Base-by-base conservation (phyloP, 2,797 vertebrate species). In the Scleropages formosus region DNA sequence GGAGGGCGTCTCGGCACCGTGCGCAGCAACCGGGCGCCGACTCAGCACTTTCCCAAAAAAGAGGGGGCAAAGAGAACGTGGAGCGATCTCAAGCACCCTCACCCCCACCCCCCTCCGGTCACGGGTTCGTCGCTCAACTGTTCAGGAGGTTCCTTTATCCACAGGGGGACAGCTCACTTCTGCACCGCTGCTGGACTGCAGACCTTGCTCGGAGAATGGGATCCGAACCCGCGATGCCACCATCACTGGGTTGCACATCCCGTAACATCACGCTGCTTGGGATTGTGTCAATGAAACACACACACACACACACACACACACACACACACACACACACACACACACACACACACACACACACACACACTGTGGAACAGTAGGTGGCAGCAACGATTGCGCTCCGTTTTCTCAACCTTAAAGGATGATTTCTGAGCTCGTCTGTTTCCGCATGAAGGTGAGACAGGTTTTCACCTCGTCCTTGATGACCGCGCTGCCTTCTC, bases 1-100 rank as follows among this genome's bases (percentile, higher is more conserved):
- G 24, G 74, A 68, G 44, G 61, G 71, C 66, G 73, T 59, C 75
- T 24, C 60, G 31, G 24, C 46, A n/a, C n/a, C n/a, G 22, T 24
- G 22, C 13, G 24, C 8, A 16, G 63, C 24, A 31, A 65, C 63
- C 47, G 18, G 68, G 47, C 6, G 62, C 47, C 62, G 46, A 74
- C 46, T 74, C 73, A 74, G 73, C 62, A 1, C 65, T 65, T 65
- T 4, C 24, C 1, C 12, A 4, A 10, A 1, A 10, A 71, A 53
- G 31, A 31, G 31, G 31, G 6, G 31, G 39, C 31, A 39, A 39
- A 39, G 31, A 39, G 31, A 39, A 39, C 6, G 4, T n/a, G n/a
- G n/a, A n/a, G n/a, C n/a, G n/a, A n/a, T n/a, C n/a, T n/a, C n/a
- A n/a, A n/a, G 10, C 9, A 8, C 64, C 15, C 2, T 18, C 9